A percentile compares a stretch with the other conserved stretches of the same genome.
phyloP scores from a whole-genome alignment of 92 coral and sea anemone genomes.

The Porites lobata region DNA sequence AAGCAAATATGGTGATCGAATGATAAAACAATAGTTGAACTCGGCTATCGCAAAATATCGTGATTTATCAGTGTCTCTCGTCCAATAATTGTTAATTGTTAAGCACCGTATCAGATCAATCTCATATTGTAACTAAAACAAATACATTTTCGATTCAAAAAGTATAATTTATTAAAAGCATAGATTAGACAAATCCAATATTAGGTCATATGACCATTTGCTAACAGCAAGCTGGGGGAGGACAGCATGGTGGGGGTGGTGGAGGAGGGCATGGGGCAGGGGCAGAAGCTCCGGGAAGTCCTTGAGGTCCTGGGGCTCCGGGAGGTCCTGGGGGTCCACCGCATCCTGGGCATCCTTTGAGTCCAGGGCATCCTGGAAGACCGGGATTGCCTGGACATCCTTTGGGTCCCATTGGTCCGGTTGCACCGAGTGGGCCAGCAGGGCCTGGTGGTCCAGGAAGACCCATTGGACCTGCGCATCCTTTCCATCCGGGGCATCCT shows the following conservation, averaged over 20 bases:
- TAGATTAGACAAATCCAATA: conserved; percentile 21
- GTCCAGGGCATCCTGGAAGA: conserved; percentile 90
- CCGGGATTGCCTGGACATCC: conserved; percentile 96
- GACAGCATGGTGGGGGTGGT: conserved; percentile 73
- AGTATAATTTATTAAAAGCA: conserved; percentile 49
- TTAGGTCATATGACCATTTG: conserved; percentile 5
- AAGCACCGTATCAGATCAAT: no score
- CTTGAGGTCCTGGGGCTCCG: conserved; percentile 80
- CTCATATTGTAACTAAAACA: not conserved
- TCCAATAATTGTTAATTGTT: no score
- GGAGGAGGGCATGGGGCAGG: conserved; percentile 77
- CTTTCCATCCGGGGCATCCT: conserved; percentile 94
- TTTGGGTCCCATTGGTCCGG: conserved; percentile 96
- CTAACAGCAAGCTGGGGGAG: conserved; percentile 68
- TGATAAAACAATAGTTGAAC: no score
- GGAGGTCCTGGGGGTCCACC: conserved; percentile 88
- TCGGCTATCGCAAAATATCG: no score
- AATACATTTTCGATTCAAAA: conserved; percentile 22
- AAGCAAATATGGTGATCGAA: no score
- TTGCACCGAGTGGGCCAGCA: conserved; percentile 78
- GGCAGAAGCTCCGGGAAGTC: conserved; percentile 55
- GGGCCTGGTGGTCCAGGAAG: conserved; percentile 91
- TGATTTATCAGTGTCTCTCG: no score
- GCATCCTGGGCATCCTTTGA: conserved; percentile 97
- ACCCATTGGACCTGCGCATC: conserved; percentile 89